Evolutionary conservation across 2,797 vertebrate species (phyloP), one percentile per base, ranked within the genome.

Genomic region (Cossypha polioptera): DNA sequence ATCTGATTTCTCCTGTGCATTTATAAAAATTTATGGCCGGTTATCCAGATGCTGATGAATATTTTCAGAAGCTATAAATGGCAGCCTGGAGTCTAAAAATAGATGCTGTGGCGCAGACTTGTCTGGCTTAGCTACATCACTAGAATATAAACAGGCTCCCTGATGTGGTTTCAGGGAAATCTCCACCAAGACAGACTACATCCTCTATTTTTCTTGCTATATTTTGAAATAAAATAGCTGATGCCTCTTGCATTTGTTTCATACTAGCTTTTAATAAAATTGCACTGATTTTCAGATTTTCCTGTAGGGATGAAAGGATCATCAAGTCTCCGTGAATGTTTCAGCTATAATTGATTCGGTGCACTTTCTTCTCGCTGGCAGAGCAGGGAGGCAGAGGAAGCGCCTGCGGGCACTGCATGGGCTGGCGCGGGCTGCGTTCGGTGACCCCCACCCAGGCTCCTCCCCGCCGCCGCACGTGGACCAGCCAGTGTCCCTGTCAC

Each of bases 1-100:
- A 94, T 72, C 90, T 88, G 91, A 88, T 93, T 94, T 96, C 66
- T 93, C 73, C 92, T 90, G 89, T 97, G 98, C 97, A 91, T 98
- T 98, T 98, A 98, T 97, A 98, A 98, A 97, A 98, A 98, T 87
- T 96, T 98, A 98, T 97, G 96, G 97, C 96, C 97, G 91, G 79
- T 96, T 98, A 97, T 96, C 96, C 95, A 97, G 96, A 97, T 96
- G 95, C 97, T 98, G 97, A 98, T 98, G 98, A 98, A 98, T 98
- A 98, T 98, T 99, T 98, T 98, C 94, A 94, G 97, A 97, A 97
- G 98, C 98, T 99, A 99, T 99, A 99, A 99, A 99, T 98, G 99
- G 99, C 98, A 99, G 98, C 97, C 93, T 66, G 92, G 97, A 97
- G 97, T 98, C 98, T 99, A 99, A 99, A 99, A 99, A 99, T 99